These are phyloP conservation scores for Tetramorium parvispinum DNA, from an alignment of 1,140 invertebrate genomes.

Conservation along the genomic window DNA sequence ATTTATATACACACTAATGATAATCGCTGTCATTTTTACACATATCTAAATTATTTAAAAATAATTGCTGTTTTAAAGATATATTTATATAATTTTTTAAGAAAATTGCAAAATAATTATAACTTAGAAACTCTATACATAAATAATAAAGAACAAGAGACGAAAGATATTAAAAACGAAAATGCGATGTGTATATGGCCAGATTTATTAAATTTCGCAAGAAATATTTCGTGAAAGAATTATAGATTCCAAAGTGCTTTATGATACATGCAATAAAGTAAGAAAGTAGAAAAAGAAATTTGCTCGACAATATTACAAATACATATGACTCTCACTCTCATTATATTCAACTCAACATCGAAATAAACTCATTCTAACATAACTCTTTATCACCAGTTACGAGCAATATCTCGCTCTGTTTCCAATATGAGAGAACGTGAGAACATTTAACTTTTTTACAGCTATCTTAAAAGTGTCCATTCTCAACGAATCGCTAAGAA, in stretches of 20 bases:
- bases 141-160: neutral
- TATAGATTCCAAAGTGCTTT: conserved; percentile 18
- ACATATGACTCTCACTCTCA: neutral
- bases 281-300: conserved; percentile 6
- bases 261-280: conserved; percentile 13
- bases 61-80: neutral
- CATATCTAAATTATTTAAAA: no score
- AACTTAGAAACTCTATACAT: neutral
- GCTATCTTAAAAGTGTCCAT: neutral
- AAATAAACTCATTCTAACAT: conserved; percentile 39
- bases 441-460: neutral
- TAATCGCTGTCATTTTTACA: neutral
- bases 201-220: neutral
- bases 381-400: conserved; percentile 27
- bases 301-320: conserved; percentile 14
- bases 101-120: neutral
- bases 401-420: neutral
- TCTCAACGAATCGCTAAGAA: neutral
- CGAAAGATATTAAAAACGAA: neutral
- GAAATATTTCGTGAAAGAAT: conserved; percentile 20
- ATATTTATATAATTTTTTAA: neutral
- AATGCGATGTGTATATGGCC: neutral
- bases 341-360: conserved; percentile 32
- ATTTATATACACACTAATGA: neutral
- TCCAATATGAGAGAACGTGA: neutral